Conservation (phyloP, 2,113 vertebrate genomes). For the Laterallus jamaicensis region DNA sequence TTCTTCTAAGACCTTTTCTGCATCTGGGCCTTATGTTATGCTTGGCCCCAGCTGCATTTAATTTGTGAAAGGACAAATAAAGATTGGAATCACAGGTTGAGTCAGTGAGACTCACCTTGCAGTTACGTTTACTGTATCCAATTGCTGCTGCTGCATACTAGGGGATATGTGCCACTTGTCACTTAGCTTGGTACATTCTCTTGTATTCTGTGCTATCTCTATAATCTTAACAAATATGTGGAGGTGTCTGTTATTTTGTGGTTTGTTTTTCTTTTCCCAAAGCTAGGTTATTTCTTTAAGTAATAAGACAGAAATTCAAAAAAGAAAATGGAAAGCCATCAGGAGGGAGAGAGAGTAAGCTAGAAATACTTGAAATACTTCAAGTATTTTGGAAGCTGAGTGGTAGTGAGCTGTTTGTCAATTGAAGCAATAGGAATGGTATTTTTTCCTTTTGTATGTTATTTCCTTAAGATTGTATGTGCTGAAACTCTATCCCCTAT, state of each 20-base stretch:
- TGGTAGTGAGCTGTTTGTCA: background rate
- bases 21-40: background rate
- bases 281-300: background rate
- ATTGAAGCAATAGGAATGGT: background rate
- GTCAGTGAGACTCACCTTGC: background rate
- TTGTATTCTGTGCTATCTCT: background rate
- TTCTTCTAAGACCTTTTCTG: background rate
- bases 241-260: background rate
- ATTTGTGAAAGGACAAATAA: background rate
- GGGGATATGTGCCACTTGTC: background rate
- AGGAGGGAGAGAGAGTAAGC: background rate
- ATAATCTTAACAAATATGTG: background rate
- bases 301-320: background rate
- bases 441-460: background rate
- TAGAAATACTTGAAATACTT: background rate
- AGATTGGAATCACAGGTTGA: background rate
- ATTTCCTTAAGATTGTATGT: background rate
- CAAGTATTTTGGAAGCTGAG: background rate
- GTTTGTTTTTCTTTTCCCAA: background rate
- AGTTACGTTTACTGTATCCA: background rate
- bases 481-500: background rate
- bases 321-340: background rate
- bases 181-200: background rate
- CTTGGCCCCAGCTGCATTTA: background rate
- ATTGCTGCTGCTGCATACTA: background rate